Evolutionary conservation across 1,140 invertebrate genomes (phyloP).

Genomic region (Zaprionus africanus): DNA sequence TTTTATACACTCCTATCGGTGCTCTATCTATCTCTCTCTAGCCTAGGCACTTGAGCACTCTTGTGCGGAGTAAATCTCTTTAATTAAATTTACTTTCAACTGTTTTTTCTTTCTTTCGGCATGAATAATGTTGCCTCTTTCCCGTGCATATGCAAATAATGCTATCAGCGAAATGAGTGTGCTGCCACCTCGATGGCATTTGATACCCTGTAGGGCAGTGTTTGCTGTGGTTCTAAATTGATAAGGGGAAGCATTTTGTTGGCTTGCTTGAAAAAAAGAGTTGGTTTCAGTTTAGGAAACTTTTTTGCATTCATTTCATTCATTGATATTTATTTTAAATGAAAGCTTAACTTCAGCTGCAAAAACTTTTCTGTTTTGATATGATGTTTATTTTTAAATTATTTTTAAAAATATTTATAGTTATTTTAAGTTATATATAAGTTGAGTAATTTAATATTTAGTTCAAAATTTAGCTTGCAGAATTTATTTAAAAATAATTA

Average conservation of each 20-base stretch:
- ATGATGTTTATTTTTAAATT: neutral
- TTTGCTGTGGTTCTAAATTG: neutral
- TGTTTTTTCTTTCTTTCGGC: slow-evolving; percentile 36
- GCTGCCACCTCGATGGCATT: slow-evolving; percentile 25
- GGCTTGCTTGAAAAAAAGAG: neutral
- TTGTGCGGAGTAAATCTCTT: slow-evolving; percentile 47
- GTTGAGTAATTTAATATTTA: no score
- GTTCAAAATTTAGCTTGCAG: no score
- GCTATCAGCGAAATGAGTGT: slow-evolving; percentile 52
- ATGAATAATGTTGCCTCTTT: slow-evolving; percentile 49
- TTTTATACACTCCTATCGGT: neutral
- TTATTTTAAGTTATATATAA: no score
- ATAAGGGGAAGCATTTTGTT: neutral
- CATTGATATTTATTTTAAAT: neutral
- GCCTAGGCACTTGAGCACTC: slow-evolving; percentile 32
- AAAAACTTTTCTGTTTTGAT: neutral
- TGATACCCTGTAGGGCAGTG: slow-evolving; percentile 17
- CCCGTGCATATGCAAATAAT: slow-evolving; percentile 65
- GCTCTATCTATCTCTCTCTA: neutral
- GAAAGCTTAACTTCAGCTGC: neutral
- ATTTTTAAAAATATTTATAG: neutral
- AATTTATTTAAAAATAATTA: neutral
- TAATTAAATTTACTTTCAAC: slow-evolving; percentile 64
- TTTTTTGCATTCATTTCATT: neutral
- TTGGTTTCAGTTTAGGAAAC: no score